These are phyloP conservation scores for Heteromormyrus szaboi DNA, from an alignment of 2,797 vertebrate species.

Conservation along the genomic window DNA sequence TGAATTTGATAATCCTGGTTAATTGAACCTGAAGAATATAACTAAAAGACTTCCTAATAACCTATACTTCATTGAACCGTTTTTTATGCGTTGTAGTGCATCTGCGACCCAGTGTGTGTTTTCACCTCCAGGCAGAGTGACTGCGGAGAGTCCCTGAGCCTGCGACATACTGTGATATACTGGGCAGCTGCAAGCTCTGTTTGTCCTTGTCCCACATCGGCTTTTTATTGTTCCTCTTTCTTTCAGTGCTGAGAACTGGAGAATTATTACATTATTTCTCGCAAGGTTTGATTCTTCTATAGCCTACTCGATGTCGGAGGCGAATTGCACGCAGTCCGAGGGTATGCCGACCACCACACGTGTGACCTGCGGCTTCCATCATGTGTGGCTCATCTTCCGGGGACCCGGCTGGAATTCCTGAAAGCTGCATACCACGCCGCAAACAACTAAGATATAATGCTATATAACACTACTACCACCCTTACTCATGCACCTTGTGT, in stretches of 20 bases:
- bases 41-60: background rate
- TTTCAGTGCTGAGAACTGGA: background rate
- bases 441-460: background rate
- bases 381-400: background rate
- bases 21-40: background rate
- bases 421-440: background rate
- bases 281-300: background rate
- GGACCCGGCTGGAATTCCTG: background rate
- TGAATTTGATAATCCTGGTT: background rate
- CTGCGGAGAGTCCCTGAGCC: slow-evolving; percentile 1
- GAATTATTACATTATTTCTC: background rate
- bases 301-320: background rate
- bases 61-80: background rate
- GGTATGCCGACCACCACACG: background rate
- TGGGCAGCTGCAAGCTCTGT: background rate
- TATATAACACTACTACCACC: background rate
- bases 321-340: background rate
- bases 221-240: background rate
- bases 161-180: background rate
- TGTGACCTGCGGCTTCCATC: background rate
- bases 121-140: background rate
- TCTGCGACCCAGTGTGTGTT: background rate
- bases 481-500: background rate
- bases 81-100: background rate
- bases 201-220: slow-evolving; percentile 5